phyloP scores from a whole-genome alignment of 1,140 invertebrate genomes.

The Hyphantria cunea region DNA sequence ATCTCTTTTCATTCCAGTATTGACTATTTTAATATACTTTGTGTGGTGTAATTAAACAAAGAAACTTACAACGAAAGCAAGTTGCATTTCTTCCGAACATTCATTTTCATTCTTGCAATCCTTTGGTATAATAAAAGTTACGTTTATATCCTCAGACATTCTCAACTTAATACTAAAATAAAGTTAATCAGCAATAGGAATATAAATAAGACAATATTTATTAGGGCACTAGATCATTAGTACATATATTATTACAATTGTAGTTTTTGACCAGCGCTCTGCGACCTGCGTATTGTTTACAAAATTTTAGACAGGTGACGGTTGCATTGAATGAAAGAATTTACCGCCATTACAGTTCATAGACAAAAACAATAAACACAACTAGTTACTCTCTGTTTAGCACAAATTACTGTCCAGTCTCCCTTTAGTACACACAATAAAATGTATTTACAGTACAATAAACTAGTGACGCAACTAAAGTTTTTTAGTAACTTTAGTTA shows the following conservation, averaged over 20 bases:
- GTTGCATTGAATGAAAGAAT: conserved; percentile 1
- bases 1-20: not conserved
- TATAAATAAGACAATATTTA: conserved; percentile 3
- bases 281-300: conserved; percentile 31
- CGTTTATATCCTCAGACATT: conserved; percentile 71
- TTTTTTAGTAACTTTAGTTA: too few relatives aligned
- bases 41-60: not conserved
- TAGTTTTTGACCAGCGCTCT: not conserved
- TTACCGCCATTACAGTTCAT: conserved; percentile 1
- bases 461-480: too few relatives aligned
- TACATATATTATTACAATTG: too few relatives aligned
- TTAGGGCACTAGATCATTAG: too few relatives aligned
- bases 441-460: too few relatives aligned
- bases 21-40: too few relatives aligned
- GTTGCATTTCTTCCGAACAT: conserved; percentile 73
- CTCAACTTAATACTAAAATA: conserved; percentile 6
- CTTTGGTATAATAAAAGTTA: conserved; percentile 74
- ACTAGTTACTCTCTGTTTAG: too few relatives aligned
- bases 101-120: conserved; percentile 63
- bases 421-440: too few relatives aligned
- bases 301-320: conserved; percentile 22
- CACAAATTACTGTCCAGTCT: too few relatives aligned
- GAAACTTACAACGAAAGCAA: conserved; percentile 65
- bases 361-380: too few relatives aligned
- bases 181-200: not conserved